Evolutionary conservation across 2,797 vertebrate genomes (phyloP), one percentile per base, ranked within the genome.

Genomic region (Cuculus canorus): DNA sequence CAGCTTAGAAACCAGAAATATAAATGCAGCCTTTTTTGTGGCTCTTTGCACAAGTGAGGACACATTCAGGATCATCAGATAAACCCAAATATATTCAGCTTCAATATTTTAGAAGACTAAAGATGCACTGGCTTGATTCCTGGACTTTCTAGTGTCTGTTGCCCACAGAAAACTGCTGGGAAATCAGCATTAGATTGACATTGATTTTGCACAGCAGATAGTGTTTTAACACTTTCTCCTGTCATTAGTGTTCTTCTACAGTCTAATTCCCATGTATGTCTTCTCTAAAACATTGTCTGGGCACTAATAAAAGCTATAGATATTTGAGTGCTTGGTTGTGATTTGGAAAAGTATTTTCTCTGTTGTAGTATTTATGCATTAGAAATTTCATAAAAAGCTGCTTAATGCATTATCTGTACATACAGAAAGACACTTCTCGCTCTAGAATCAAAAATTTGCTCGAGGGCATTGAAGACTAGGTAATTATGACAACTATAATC

Each of bases 211-310:
- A 32, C 14, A 41, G 81, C 59, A 93, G 84, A 52, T 10, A 80
- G 41, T 80, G 35, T 57, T 88, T 59, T 79, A 87, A 48, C 28
- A 35, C 15, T 82, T 50, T 2, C 17, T 53, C 7, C 17, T 73
- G 10, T 60, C 77, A 65, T 75, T 25, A 47, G 27, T 76, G 76
- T 89, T 92, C 33, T 94, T 86, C 68, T 90, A 1, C 86, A 33
- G 48, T 66, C 61, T 17, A 45, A 45, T n/a, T 93, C 71, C 87
- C 77, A 19, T 37, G 79, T 90, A 66, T 95, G 56, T 94, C 95
- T 88, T 81, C 82, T 84, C 52, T 88, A 68, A 88, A 56, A 59
- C 52, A 47, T 94, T 95, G 84, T 88, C 91, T 94, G 75, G 72
- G 85, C 87, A 66, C 83, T 83, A 56, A 50, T 47, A 30, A 82